These are phyloP conservation scores for Terrapene triunguis DNA, from an alignment of 2,113 vertebrate species.

Conservation along the genomic window DNA sequence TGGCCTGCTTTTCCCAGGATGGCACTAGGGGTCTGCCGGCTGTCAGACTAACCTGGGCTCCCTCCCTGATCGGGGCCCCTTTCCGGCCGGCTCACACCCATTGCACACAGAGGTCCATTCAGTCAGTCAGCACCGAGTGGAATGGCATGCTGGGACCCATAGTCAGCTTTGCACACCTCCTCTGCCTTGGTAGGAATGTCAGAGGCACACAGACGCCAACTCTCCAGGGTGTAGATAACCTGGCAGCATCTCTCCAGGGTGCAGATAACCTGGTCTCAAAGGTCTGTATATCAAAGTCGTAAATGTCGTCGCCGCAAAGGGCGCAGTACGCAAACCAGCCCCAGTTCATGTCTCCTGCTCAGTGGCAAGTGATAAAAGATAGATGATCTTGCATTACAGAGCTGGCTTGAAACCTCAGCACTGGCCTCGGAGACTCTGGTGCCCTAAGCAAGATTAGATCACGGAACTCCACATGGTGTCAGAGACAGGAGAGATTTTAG, in stretches of 20 bases:
- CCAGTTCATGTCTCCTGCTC: not conserved
- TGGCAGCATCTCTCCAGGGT: not conserved
- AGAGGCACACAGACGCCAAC: not conserved
- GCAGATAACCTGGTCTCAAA: not conserved
- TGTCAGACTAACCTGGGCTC: not conserved
- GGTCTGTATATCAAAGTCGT: not conserved
- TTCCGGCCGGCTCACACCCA: not conserved
- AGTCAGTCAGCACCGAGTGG: fast-evolving
- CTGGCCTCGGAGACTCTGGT: not conserved
- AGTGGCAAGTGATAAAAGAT: not conserved
- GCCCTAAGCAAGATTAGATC: not conserved
- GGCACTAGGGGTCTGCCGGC: not conserved
- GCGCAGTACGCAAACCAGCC: not conserved
- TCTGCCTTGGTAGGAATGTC: fast-evolving
- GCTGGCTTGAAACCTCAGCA: not conserved
- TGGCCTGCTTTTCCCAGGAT: not conserved
- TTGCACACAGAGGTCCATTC: not conserved
- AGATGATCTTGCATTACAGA: not conserved
- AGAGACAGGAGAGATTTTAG: not conserved
- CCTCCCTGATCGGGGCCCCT: too few relatives aligned
- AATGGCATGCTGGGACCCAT: fast-evolving
- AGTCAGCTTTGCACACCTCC: not conserved
- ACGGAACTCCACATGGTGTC: not conserved
- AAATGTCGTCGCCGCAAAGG: not conserved
- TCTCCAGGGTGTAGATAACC: not conserved